Base-by-base conservation (phyloP, 2,888 invertebrate genomes). In the Catocala sponsa region DNA sequence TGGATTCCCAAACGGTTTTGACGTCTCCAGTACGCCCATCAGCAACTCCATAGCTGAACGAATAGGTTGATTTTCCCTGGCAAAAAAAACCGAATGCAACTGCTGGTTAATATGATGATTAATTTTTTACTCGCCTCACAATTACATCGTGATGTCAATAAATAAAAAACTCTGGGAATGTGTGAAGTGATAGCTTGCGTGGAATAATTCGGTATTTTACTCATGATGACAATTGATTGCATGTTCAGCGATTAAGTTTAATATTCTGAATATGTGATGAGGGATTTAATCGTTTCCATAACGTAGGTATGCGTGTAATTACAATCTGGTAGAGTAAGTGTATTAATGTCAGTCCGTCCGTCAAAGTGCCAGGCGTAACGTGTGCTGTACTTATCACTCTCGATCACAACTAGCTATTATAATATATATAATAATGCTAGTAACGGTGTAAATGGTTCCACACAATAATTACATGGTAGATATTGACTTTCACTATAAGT, bases 31-130 rank as follows among this genome's bases (percentile, higher is more conserved):
- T 95, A 59, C 92, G 91, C 12, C 89, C 88, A 80, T 96, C 96
- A 71, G 95, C 92, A 12, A 96, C 96, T 56, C 95, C 96, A 79
- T 96, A 96, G 70, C 95, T 95, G 83, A 95, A 96, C 63, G 95
- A 95, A 86, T 96, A 96, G 70, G 94, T 94, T 63, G 95, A 91
- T 78, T 94, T 92, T 84, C 87, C 92, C 95, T 95, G 90, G 25
- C 91, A 93, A 74, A 57, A 77, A 84, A 68, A 64, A 68, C 63
- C 64, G 49, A 56, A 32, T 32, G 33, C 33, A 15, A 42, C 15
- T n/a, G 15, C 49, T 54, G 13, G 44, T 49, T 57, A 53, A 53
- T 32, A 35, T 43, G 35, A 33, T 13, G 5, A 50, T 38, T 4
- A 78, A 59, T 74, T 83, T 86, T 72, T 82, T 79, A 65, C 62